These are phyloP conservation scores for Drosophila meridiana DNA, from an alignment of 2,888 invertebrate genomes.

Conservation along the genomic window DNA sequence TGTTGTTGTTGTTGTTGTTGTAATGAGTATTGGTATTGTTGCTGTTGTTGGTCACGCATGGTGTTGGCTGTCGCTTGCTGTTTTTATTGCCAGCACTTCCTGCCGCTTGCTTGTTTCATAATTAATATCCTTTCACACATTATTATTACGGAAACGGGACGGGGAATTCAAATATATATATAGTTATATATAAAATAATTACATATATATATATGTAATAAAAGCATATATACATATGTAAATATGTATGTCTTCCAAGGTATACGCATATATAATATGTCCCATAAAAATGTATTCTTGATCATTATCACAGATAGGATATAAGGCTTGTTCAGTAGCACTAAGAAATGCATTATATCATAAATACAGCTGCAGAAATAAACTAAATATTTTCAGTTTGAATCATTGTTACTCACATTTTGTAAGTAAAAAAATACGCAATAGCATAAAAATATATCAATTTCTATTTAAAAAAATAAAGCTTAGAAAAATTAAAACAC, in stretches of 20 bases:
- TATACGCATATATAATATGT: neutral
- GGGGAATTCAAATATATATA: slow-evolving; percentile 28
- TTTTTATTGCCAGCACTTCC: slow-evolving; percentile 77
- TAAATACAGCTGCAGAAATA: no score
- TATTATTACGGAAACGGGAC: slow-evolving; percentile 77
- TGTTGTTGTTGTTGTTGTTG: slow-evolving; percentile 38
- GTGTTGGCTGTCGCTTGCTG: slow-evolving; percentile 79
- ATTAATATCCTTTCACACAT: slow-evolving; percentile 81
- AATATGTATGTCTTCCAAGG: neutral
- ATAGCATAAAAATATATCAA: no score
- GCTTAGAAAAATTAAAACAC: no score
- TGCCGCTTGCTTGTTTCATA: slow-evolving; percentile 79
- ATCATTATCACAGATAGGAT: neutral
- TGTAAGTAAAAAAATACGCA: no score
- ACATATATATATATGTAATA: neutral
- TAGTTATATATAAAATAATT: neutral
- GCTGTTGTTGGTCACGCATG: slow-evolving; percentile 77
- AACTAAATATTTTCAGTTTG: no score
- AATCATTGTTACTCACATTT: no score
- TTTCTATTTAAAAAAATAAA: no score
- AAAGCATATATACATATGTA: neutral
- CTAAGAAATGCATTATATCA: no score
- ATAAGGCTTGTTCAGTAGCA: no score
- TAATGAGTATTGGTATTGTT: slow-evolving; percentile 31
- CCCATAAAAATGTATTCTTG: neutral